These are phyloP conservation scores for Microhierax caerulescens DNA, from an alignment of 2,797 vertebrate species.

Conservation along the genomic window DNA sequence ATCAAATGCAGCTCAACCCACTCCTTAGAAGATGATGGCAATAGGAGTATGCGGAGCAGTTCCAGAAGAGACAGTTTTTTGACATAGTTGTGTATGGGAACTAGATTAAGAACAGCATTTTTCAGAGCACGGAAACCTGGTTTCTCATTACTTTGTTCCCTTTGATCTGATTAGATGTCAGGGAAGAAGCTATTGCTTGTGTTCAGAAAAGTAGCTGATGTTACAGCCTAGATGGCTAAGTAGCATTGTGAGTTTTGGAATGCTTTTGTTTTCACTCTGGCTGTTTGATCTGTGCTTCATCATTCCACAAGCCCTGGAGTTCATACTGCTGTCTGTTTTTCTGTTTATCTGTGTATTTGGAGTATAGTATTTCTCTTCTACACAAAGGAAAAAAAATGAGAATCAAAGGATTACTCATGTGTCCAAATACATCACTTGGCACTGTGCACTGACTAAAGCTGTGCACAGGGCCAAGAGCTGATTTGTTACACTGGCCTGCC, in stretches of 20 bases:
- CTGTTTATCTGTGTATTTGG: slow-evolving; percentile 39
- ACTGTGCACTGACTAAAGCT: slow-evolving; percentile 19
- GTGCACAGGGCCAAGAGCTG: slow-evolving; percentile 8
- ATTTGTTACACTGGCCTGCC: slow-evolving; percentile 37
- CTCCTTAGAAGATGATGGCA: not conserved
- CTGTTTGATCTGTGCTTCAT: slow-evolving; percentile 45
- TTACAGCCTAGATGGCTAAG: not conserved
- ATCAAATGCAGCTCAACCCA: not conserved
- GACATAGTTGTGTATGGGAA: not conserved
- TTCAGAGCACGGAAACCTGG: not conserved
- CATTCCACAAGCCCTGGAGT: not conserved
- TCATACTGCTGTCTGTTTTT: not conserved
- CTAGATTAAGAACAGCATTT: not conserved
- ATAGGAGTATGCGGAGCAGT: not conserved
- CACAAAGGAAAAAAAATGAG: not conserved
- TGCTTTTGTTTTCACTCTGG: slow-evolving; percentile 2
- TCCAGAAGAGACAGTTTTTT: not conserved
- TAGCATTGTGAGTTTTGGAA: not conserved
- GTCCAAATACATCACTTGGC: slow-evolving; percentile 32
- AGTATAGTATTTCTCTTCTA: slow-evolving; percentile 19
- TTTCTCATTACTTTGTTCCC: not conserved
- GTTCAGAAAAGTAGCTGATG: not conserved
- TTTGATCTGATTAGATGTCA: not conserved
- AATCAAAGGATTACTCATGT: slow-evolving; percentile 48
- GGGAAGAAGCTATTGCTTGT: not conserved